These are phyloP conservation scores for Saccopteryx bilineata DNA, from an alignment of 2,113 vertebrate genomes.

Conservation along the genomic window DNA sequence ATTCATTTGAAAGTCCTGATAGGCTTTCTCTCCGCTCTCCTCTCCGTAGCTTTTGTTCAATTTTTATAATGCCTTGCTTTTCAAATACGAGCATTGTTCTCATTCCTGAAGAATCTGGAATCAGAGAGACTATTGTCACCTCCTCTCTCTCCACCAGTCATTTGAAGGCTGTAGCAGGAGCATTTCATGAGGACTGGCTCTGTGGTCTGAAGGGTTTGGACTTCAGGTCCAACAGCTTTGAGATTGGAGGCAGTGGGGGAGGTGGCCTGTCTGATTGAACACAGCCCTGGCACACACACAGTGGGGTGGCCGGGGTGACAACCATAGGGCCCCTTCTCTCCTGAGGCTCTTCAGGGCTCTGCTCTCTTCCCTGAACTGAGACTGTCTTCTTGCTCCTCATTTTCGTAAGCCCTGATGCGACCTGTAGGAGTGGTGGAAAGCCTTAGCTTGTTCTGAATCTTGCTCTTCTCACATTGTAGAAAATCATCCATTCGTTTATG, in stretches of 20 bases:
- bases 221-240: neutral
- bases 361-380: neutral
- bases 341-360: neutral
- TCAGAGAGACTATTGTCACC: neutral
- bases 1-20: slow-evolving; percentile 19
- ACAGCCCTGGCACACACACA: no score
- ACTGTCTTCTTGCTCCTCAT: neutral
- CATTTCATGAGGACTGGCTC: neutral
- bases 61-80: neutral
- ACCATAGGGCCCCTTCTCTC: neutral
- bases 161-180: neutral
- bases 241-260: neutral
- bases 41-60: neutral
- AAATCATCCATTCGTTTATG: neutral
- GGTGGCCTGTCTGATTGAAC: neutral
- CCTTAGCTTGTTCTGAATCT: neutral
- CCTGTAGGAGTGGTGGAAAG: neutral
- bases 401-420: neutral
- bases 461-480: neutral
- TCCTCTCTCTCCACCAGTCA: fast-evolving
- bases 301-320: neutral
- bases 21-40: neutral
- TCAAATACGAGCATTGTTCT: neutral
- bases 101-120: slow-evolving; percentile 2
- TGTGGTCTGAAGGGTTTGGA: neutral